Conservation (phyloP, 1,140 invertebrate genomes). For the Euwallacea similis region DNA sequence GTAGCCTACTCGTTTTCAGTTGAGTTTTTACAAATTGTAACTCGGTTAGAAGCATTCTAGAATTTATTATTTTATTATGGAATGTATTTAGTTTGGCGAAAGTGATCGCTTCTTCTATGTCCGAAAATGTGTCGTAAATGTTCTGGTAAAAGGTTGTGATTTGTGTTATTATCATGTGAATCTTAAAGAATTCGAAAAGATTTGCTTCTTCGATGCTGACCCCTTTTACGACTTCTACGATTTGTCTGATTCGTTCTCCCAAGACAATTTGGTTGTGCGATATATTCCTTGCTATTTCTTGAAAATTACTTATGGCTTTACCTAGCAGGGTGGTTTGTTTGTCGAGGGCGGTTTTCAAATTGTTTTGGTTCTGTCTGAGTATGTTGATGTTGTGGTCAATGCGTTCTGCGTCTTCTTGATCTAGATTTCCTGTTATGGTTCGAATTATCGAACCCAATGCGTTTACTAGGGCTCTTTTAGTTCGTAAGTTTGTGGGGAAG, state of each 20-base stretch:
- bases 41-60: background rate
- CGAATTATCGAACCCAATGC: conserved; percentile 26
- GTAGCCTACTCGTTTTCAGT: too few relatives aligned
- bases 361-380: conserved; percentile 13
- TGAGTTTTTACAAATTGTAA: too few relatives aligned
- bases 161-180: conserved; percentile 14
- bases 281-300: background rate
- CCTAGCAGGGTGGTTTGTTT: conserved; percentile 17
- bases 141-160: conserved; percentile 13
- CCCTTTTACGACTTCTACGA: background rate
- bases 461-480: conserved; percentile 18
- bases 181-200: conserved; percentile 1
- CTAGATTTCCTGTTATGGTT: conserved; percentile 28
- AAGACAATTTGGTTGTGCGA: background rate
- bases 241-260: background rate
- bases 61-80: conserved; percentile 10
- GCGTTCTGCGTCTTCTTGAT: conserved; percentile 19
- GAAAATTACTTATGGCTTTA: conserved; percentile 10
- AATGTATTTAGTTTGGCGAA: conserved; percentile 34
- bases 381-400: conserved; percentile 23
- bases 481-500: background rate
- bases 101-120: conserved; percentile 12
- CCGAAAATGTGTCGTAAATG: conserved; percentile 9
- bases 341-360: background rate
- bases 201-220: background rate